Percentiles rank a stretch among this genome's conserved stretches.
Evolutionary conservation across 2,888 invertebrate species (phyloP).

Genomic region (Hydraecia micacea): DNA sequence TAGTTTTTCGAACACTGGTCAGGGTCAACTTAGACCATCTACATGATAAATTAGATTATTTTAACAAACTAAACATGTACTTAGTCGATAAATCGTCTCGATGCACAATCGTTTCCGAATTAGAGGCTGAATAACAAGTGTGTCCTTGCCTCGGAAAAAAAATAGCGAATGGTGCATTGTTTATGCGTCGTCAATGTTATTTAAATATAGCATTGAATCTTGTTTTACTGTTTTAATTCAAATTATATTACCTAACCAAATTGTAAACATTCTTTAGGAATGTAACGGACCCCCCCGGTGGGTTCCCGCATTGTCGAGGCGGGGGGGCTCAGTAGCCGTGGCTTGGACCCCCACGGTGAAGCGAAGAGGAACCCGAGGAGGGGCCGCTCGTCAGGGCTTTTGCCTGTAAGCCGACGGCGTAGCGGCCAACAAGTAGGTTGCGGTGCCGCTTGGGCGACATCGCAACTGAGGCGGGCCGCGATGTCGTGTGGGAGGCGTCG

Average conservation of each 20-base stretch:
- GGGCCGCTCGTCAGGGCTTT: too few species aligned
- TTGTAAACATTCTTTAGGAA: background rate
- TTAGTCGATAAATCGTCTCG: slow-evolving; percentile 59
- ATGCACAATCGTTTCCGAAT: slow-evolving; percentile 61
- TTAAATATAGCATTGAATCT: slow-evolving; percentile 24
- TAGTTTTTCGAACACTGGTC: slow-evolving; percentile 58
- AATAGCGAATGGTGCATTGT: slow-evolving; percentile 42
- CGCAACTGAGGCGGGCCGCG: too few species aligned
- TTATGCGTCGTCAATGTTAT: slow-evolving; percentile 35
- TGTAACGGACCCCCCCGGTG: too few species aligned
- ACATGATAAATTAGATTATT: slow-evolving; percentile 58
- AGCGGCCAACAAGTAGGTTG: too few species aligned
- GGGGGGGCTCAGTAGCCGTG: too few species aligned
- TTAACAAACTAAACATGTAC: slow-evolving; percentile 64
- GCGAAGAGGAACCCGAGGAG: too few species aligned
- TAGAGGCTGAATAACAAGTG: slow-evolving; percentile 60
- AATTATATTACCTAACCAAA: slow-evolving; percentile 4
- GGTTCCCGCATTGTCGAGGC: too few species aligned
- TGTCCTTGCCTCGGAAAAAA: slow-evolving; percentile 59
- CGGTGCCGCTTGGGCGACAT: too few species aligned
- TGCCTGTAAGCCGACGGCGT: too few species aligned
- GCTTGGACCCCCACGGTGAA: too few species aligned
- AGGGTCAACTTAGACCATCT: slow-evolving; percentile 68
- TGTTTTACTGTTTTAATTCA: background rate
- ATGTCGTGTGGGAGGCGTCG: too few species aligned